Conservation (phyloP, 1,140 invertebrate species). For the Sycophaga agraensis region DNA sequence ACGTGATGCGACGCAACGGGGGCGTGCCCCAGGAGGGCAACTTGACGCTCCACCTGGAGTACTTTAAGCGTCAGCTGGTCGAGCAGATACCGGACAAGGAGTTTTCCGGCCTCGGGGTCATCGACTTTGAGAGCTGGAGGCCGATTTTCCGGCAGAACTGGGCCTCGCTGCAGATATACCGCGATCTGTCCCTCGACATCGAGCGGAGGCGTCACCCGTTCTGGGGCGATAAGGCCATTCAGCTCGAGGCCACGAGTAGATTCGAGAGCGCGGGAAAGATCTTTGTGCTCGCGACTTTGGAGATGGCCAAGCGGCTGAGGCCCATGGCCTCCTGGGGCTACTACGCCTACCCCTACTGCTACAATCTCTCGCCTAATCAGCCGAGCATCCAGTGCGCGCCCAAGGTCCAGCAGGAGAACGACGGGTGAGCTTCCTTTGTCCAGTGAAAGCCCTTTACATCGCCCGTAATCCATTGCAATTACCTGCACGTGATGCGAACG, state of each 20-base stretch:
- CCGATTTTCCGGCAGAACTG: constrained; percentile 76
- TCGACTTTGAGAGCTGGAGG: constrained; percentile 84
- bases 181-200: constrained; percentile 64
- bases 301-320: constrained; percentile 63
- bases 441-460: no score
- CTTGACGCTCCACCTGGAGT: constrained; percentile 63
- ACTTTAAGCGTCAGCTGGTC: constrained; percentile 60
- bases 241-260: constrained; percentile 60
- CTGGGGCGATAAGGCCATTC: constrained; percentile 58
- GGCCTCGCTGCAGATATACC: constrained; percentile 65
- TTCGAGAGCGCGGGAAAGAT: constrained; percentile 65
- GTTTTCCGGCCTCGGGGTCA: constrained; percentile 72
- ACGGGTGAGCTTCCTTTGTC: constrained; percentile 66
- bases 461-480: no score
- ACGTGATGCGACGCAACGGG: constrained; percentile 62
- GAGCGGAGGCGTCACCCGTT: constrained; percentile 64
- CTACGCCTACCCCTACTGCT: constrained; percentile 81
- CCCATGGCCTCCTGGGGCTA: constrained; percentile 76
- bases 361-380: constrained; percentile 66
- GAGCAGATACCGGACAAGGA: constrained; percentile 62
- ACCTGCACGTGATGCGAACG: background rate
- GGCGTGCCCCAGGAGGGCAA: constrained; percentile 77
- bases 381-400: constrained; percentile 54
- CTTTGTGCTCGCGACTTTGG: constrained; percentile 70
- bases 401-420: constrained; percentile 63